These are phyloP conservation scores for Limnephilus auricula DNA, from an alignment of 2,888 invertebrate species.

Conservation along the genomic window DNA sequence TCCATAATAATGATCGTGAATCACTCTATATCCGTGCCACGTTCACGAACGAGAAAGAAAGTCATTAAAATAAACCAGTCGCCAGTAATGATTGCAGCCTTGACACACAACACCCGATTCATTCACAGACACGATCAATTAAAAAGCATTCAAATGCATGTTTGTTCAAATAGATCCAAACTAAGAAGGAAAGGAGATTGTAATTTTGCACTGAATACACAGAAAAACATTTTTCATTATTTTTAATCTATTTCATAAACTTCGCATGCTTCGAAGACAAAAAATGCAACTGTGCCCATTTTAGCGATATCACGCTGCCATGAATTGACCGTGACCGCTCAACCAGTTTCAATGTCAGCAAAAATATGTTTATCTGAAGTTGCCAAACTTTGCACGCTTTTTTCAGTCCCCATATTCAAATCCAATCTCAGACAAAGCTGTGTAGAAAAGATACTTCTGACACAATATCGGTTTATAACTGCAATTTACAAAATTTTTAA, in stretches of 20 bases:
- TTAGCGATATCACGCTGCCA: too few relatives aligned
- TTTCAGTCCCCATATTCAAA: not conserved
- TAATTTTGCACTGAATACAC: too few relatives aligned
- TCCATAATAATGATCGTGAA: not conserved
- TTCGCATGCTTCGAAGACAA: too few relatives aligned
- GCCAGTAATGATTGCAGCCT: not conserved
- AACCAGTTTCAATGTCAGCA: too few relatives aligned
- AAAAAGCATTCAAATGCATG: not conserved
- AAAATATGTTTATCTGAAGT: too few relatives aligned
- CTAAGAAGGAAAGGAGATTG: too few relatives aligned
- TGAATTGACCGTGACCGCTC: too few relatives aligned
- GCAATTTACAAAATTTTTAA: too few relatives aligned
- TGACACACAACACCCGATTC: not conserved
- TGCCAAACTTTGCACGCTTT: too few relatives aligned
- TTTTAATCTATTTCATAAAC: too few relatives aligned
- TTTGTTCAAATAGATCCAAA: not conserved
- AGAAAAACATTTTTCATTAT: too few relatives aligned
- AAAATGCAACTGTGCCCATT: too few relatives aligned
- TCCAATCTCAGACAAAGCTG: not conserved
- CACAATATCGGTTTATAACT: not conserved
- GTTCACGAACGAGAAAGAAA: not conserved
- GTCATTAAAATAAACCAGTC: not conserved
- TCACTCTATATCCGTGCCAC: not conserved
- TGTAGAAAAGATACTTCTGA: not conserved
- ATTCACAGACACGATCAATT: not conserved